Conservation (phyloP, 2,797 vertebrate genomes). For the Eulemur albifrons region DNA sequence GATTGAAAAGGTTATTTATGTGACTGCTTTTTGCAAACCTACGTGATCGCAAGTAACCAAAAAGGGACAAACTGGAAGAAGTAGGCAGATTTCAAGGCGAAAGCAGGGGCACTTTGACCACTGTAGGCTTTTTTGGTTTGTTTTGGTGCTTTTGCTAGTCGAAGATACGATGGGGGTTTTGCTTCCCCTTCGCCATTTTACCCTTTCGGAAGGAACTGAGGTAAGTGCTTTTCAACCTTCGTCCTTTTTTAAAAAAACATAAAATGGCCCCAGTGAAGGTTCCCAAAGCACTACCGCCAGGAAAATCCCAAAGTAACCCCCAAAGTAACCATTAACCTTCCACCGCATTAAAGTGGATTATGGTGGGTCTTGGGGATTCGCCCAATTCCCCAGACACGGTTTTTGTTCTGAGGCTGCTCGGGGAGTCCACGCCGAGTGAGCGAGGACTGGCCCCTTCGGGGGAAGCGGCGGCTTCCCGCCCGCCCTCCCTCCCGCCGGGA, state of each 20-base stretch:
- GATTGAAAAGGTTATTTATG: conserved; percentile 78
- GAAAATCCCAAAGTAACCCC: not conserved
- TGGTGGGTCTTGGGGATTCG: not conserved
- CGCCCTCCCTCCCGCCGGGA: conserved; percentile 20
- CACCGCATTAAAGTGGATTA: not conserved
- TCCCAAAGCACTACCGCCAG: conserved; percentile 19
- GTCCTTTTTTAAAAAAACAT: conserved; percentile 66
- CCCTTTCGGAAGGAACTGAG: conserved; percentile 75
- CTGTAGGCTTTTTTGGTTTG: conserved; percentile 54
- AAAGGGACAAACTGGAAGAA: conserved; percentile 28
- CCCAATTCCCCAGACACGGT: conserved; percentile 21
- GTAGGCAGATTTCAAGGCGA: conserved; percentile 56
- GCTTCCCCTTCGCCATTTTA: conserved; percentile 79
- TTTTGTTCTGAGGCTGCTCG: not conserved
- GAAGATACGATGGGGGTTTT: conserved; percentile 51
- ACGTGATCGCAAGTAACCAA: conserved; percentile 67
- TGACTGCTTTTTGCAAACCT: conserved; percentile 87
- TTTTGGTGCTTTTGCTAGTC: conserved; percentile 80
- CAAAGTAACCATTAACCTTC: not conserved
- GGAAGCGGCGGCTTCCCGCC: conserved; percentile 34
- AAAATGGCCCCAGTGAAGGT: conserved; percentile 80
- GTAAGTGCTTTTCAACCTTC: conserved; percentile 85
- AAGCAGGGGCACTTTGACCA: conserved; percentile 50
- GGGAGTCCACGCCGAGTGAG: not conserved
- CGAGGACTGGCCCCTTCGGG: conserved; percentile 23